Conservation (phyloP, 2,888 invertebrate genomes). For the Copidosoma aretas region DNA sequence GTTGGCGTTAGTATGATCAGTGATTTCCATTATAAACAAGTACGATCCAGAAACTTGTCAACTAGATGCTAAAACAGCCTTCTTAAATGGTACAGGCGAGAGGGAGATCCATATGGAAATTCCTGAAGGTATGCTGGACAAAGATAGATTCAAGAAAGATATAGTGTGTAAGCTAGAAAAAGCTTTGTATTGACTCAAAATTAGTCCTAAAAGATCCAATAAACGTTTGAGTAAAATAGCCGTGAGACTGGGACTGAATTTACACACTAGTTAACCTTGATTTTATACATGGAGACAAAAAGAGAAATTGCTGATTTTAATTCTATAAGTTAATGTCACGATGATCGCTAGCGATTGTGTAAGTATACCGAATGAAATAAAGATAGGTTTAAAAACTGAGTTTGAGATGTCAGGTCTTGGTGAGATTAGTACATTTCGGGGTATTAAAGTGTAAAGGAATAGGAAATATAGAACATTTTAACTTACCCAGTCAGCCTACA, state of each 20-base stretch:
- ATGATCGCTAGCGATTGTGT: too few species aligned
- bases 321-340: too few species aligned
- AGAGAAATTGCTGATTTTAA: not conserved
- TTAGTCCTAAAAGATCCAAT: slow-evolving; percentile 36
- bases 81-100: not conserved
- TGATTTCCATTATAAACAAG: too few species aligned
- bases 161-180: slow-evolving; percentile 36
- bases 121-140: not conserved
- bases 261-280: slow-evolving; percentile 33
- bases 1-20: too few species aligned
- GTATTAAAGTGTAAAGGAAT: slow-evolving; percentile 10
- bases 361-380: not conserved
- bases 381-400: slow-evolving; percentile 34
- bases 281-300: slow-evolving; percentile 25
- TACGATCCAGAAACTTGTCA: slow-evolving; percentile 4
- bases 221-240: slow-evolving; percentile 32
- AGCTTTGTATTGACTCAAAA: not conserved
- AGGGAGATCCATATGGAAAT: slow-evolving; percentile 36
- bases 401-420: too few species aligned
- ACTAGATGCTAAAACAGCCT: slow-evolving; percentile 43
- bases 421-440: slow-evolving; percentile 25
- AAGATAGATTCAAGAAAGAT: slow-evolving; percentile 16
- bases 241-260: slow-evolving; percentile 26
- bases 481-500: too few species aligned
- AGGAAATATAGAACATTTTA: too few species aligned